These are phyloP conservation scores for Alcedo quadribrachys DNA, from an alignment of 2,797 vertebrate genomes.

Conservation along the genomic window DNA sequence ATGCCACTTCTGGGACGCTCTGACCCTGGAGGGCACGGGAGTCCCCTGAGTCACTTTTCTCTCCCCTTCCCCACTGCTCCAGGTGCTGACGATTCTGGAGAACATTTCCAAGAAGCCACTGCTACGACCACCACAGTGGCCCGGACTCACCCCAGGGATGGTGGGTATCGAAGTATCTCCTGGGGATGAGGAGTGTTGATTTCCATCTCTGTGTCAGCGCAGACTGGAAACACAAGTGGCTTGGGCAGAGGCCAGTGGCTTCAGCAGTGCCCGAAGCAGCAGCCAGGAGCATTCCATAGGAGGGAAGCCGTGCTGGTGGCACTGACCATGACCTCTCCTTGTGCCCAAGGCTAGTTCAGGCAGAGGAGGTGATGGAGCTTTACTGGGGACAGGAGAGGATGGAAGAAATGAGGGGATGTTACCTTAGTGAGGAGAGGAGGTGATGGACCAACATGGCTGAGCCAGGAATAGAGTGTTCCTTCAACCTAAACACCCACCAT, in stretches of 20 bases:
- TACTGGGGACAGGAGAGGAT: neutral
- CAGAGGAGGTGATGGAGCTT: neutral
- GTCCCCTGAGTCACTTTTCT: neutral
- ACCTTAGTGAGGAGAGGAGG: too few species aligned
- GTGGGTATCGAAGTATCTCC: constrained; percentile 62
- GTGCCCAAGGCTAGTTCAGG: neutral
- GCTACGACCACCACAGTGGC: constrained; percentile 68
- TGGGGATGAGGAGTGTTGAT: neutral
- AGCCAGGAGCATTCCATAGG: rapidly evolving
- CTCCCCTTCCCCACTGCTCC: neutral
- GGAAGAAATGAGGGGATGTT: neutral
- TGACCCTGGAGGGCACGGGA: too few species aligned
- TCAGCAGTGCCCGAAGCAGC: neutral
- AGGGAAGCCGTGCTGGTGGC: neutral
- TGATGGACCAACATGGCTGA: neutral
- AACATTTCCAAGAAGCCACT: constrained; percentile 61
- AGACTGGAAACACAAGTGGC: neutral
- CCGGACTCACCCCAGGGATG: constrained; percentile 77
- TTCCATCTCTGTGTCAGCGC: too few species aligned
- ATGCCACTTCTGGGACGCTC: rapidly evolving
- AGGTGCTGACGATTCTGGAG: constrained; percentile 71
- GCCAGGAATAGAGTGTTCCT: neutral
- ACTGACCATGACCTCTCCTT: rapidly evolving
- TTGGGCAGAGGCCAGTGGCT: neutral
- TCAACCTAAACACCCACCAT: neutral